Evolutionary conservation across 2,113 vertebrate species (phyloP), one percentile per base, ranked within the genome.

Genomic region (Trogon surrucura): DNA sequence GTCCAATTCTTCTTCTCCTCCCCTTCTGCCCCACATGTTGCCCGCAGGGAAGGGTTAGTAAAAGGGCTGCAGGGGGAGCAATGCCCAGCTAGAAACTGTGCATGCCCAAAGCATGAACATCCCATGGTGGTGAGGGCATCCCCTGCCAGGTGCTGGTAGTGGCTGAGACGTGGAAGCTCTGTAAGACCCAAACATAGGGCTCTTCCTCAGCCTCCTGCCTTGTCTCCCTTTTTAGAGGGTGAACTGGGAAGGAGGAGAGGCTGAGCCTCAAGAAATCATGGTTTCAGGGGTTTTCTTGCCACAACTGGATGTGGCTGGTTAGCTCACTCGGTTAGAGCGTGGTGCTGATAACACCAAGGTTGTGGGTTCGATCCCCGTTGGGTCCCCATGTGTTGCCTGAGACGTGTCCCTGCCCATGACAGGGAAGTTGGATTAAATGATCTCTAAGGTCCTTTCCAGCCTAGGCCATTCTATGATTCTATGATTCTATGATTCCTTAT

Each of bases 101-200:
- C 2, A 0, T 10, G 38, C 14, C 29, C 1, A 3, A 5, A 29
- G 29, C 15, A 32, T 4, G 5, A 8, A 7, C 36, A 47, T 34
- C 69, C 53, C 29, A 11, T 16, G 27, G 5, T 6, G 9, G 22
- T 4, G 16, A 56, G 44, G 9, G 5, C 16, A 41, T 29, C 16
- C 65, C 10, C 1, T 3, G 25, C 12, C 22, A 67, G 29, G 11
- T 1, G 3, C 22, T 30, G 19, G 16, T 13, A 48, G 53, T 21
- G 5, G 32, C n/a, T 61, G 48, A 44, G 21, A 47, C 1, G 2
- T 71, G 75, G 53, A 57, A 83, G 10, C 14, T 17, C 67, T 11
- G 5, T 16, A 73, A 77, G 60, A 8, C 13, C 10, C 38, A 89
- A 57, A 80, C 0, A 1, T 18, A 16, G 29, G 32, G 1, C 17